Evolutionary conservation across 2,113 vertebrate genomes (phyloP).

Genomic region (Spheniscus mendiculus): DNA sequence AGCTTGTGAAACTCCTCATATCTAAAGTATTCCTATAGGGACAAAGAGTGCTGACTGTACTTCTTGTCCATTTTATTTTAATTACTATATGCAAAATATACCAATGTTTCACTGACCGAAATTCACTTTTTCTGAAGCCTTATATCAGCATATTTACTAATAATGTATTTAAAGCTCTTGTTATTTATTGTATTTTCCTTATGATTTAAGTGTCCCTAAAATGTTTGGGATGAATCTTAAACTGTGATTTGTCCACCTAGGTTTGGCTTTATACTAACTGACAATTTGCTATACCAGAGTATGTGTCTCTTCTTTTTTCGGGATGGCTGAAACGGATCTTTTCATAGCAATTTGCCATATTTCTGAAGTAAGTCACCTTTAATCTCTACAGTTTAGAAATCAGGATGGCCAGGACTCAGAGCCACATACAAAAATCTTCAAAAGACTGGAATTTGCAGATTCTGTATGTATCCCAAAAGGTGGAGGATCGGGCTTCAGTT

Average conservation of each 20-base stretch:
- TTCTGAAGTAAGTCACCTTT: not conserved
- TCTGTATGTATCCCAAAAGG: not conserved
- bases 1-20: conserved; percentile 26
- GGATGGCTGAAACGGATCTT: not conserved
- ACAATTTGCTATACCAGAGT: not conserved
- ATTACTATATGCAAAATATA: not conserved
- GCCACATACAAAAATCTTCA: not conserved
- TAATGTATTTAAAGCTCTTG: not conserved
- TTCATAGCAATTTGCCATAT: not conserved
- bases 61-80: not conserved
- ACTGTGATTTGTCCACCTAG: not conserved
- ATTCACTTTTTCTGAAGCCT: not conserved
- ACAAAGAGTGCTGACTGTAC: not conserved
- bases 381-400: not conserved
- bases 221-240: not conserved
- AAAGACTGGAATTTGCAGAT: not conserved
- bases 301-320: not conserved
- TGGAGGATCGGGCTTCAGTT: not conserved
- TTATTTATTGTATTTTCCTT: not conserved
- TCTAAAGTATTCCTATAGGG: not conserved
- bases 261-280: not conserved
- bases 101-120: not conserved
- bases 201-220: not conserved
- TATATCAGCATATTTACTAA: not conserved
- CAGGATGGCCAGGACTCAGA: not conserved